Conservation (phyloP, 2,888 invertebrate genomes). For the Agrotis exclamationis region DNA sequence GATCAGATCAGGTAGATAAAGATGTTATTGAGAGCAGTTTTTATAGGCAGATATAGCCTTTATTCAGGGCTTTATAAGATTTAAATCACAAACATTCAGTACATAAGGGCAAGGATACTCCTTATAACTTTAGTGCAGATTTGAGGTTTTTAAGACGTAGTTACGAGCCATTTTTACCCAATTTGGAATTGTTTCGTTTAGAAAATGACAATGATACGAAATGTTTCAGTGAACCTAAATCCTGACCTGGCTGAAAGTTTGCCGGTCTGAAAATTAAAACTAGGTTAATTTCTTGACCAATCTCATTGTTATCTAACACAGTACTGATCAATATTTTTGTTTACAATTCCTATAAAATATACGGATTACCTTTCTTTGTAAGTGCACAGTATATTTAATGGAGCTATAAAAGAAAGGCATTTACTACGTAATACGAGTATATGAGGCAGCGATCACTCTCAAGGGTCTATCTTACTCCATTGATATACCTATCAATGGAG, state of each 20-base stretch:
- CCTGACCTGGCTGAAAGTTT: too few species aligned
- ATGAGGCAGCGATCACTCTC: constrained; percentile 16
- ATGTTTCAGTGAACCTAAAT: not conserved
- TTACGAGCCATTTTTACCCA: not conserved
- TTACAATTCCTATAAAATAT: not conserved
- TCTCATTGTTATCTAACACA: too few species aligned
- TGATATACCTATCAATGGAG: too few species aligned
- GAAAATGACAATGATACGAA: too few species aligned
- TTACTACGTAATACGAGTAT: constrained; percentile 10
- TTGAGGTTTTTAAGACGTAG: too few species aligned
- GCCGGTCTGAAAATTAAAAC: too few species aligned
- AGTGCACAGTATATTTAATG: not conserved
- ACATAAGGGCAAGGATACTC: too few species aligned
- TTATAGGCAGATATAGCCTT: not conserved
- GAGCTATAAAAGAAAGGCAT: constrained; percentile 24
- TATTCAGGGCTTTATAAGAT: not conserved
- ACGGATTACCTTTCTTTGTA: not conserved
- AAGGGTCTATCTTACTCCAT: not conserved
- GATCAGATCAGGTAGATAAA: constrained; percentile 9
- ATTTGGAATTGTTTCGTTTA: not conserved
- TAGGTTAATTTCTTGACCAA: too few species aligned
- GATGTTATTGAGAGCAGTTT: not conserved
- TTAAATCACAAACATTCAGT: not conserved
- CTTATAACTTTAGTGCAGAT: too few species aligned
- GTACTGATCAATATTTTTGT: not conserved